Evolutionary conservation across 2,797 vertebrate species (phyloP).

Genomic region (Glyptemys insculpta): DNA sequence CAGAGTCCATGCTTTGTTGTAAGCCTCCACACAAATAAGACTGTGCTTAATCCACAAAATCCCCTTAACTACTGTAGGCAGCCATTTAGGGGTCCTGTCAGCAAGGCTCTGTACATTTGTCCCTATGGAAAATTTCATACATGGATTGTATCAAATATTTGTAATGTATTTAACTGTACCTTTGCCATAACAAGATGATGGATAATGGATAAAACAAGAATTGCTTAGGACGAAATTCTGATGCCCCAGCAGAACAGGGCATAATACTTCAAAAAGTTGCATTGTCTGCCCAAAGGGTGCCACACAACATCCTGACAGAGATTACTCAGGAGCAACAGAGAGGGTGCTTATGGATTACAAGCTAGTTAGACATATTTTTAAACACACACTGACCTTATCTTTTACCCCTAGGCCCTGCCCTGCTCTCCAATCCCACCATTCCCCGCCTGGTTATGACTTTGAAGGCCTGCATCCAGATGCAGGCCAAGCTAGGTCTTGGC

Average conservation of each 20-base stretch:
- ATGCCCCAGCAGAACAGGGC: not conserved
- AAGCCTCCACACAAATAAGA: rapidly evolving
- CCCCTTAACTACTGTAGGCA: not conserved
- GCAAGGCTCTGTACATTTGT: not conserved
- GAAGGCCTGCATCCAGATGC: not conserved
- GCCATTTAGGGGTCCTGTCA: not conserved
- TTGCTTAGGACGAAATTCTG: constrained; percentile 18
- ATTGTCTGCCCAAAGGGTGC: not conserved
- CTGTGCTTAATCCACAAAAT: not conserved
- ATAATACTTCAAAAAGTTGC: not conserved
- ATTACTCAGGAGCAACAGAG: not conserved
- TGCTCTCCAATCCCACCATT: not conserved
- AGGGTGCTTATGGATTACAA: not conserved
- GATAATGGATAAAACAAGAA: not conserved
- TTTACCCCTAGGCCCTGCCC: not conserved
- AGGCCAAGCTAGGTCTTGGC: not conserved
- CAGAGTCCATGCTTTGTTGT: not conserved
- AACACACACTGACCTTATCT: not conserved
- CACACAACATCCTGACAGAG: not conserved
- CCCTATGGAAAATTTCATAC: rapidly evolving
- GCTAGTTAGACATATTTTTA: not conserved
- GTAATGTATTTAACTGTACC: not conserved
- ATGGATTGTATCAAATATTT: too few relatives aligned
- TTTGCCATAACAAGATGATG: not conserved
- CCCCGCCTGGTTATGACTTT: not conserved